Base-by-base conservation (phyloP, 1,140 invertebrate genomes). In the Drosophila sp. region DNA sequence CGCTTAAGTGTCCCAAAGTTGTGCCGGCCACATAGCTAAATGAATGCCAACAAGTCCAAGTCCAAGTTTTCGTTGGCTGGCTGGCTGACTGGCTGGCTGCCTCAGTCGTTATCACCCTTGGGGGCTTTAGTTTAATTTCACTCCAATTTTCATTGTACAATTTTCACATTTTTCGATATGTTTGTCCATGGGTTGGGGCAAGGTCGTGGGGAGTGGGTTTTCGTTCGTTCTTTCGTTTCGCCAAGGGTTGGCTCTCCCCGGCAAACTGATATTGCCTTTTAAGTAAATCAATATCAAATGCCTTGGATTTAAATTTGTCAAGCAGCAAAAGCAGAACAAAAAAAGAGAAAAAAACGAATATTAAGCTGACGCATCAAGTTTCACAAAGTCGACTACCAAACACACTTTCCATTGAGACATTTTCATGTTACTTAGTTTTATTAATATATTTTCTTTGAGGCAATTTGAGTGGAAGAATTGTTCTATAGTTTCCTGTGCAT, bases 101-200 rank as follows among this genome's bases (percentile, higher is more conserved):
- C 44, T 41, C 72, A 69, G 74, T 77, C 74, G 81, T 82, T 86
- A 86, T 82, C 70, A 79, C 82, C 83, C 68, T 70, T 62, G 83
- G 82, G 82, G 82, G 82, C 79, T 82, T 87, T 87, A 86, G 82
- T 87, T 86, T 87, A 86, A 86, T 86, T 86, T 86, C 83, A 82
- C 82, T 86, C 66, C 83, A 79, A 87, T 86, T 86, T 86, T 87
- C 82, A 79, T 86, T 87, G 82, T 83, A 87, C 79, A 86, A 87
- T 86, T 86, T 87, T 87, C 83, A 63, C 83, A 86, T 86, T 86
- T 87, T 87, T 86, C 82, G 65, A 84, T 86, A 81, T 81, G 81
- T 68, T 62, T 62, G 25, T 62, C 27, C 54, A 27, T 44, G 60
- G 44, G 7, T 50, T 50, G 47, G 17, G 17, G 60, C 44, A 50